Conservation (phyloP, 2,888 invertebrate genomes). For the Hemaris fuciformis region DNA sequence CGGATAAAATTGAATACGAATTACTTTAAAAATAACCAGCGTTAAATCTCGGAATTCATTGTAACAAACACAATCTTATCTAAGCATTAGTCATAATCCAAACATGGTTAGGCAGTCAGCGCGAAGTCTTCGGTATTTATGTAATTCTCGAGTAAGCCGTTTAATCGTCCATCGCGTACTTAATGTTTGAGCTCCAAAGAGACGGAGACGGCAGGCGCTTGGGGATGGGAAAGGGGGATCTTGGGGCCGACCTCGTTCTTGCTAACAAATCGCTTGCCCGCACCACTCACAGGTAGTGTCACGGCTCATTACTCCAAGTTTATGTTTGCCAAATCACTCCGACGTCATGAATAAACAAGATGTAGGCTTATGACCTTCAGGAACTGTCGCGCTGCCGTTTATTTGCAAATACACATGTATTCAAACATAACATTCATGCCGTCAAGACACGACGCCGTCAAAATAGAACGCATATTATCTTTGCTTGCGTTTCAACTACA, state of each 20-base stretch:
- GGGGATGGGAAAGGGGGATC: constrained; percentile 32
- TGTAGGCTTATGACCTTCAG: constrained; percentile 40
- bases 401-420: neutral
- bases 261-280: constrained; percentile 59
- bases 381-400: constrained; percentile 20
- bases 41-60: constrained; percentile 23
- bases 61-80: constrained; percentile 43
- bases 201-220: constrained; percentile 35
- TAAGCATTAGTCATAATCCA: constrained; percentile 50
- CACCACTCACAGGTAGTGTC: constrained; percentile 65
- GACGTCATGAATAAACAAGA: constrained; percentile 59
- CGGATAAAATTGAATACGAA: neutral
- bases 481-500: neutral
- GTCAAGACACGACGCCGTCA: neutral
- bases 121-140: constrained; percentile 55
- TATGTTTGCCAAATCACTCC: constrained; percentile 66
- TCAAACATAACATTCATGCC: neutral
- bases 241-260: constrained; percentile 49
- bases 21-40: neutral
- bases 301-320: constrained; percentile 67
- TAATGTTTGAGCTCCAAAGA: constrained; percentile 58
- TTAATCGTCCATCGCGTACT: constrained; percentile 65
- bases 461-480: neutral
- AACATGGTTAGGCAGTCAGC: constrained; percentile 46
- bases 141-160: constrained; percentile 61